phyloP scores from a whole-genome alignment of 2,797 vertebrate species.

The Falco rusticolus region DNA sequence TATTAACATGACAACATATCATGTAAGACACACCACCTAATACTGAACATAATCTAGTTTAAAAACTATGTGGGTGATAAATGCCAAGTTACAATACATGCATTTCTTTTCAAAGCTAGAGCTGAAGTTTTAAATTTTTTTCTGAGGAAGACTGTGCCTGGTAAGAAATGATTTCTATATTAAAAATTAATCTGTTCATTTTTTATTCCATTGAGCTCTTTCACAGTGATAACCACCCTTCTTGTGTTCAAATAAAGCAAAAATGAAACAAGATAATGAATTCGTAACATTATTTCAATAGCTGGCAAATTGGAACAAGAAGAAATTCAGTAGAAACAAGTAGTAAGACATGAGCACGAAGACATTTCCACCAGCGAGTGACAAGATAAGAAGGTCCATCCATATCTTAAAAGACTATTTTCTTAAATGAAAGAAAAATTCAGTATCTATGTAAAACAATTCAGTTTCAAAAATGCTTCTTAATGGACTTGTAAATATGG shows the following conservation, averaged over 20 bases:
- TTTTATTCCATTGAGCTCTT: neutral
- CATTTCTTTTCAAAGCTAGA: neutral
- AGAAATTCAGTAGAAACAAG: neutral
- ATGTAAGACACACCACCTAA: neutral
- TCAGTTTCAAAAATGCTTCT: neutral
- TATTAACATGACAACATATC: neutral
- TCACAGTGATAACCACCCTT: neutral
- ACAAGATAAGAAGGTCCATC: neutral
- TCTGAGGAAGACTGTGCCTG: neutral
- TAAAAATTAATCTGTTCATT: neutral
- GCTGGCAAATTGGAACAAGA: neutral
- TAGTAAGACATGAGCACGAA: neutral
- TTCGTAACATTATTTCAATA: neutral
- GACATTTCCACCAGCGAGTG: neutral
- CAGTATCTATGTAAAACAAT: neutral
- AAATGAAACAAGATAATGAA: neutral
- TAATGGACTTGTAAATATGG: neutral
- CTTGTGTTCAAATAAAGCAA: neutral
- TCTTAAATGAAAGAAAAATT: neutral
- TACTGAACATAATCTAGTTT: neutral
- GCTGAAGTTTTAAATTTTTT: neutral
- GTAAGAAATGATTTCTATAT: neutral
- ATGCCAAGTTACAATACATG: neutral
- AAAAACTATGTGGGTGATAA: neutral
- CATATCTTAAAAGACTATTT: neutral